Conservation (phyloP, 2,888 invertebrate species). For the Gonocerus acuteangulatus region DNA sequence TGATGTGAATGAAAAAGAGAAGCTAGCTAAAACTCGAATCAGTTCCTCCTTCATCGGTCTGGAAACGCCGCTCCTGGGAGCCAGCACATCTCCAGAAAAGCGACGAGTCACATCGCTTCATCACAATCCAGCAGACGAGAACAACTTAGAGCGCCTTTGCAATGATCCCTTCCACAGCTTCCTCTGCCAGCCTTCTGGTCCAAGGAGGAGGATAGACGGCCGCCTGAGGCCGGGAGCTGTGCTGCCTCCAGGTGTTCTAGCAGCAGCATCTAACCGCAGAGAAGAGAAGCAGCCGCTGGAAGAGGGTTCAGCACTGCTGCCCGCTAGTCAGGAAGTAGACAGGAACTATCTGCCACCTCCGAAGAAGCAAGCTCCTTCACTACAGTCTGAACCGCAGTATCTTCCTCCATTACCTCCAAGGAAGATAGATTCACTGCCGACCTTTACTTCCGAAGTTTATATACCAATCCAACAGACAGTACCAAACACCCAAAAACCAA, state of each 20-base stretch:
- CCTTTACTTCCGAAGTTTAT: background rate
- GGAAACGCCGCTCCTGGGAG: constrained; percentile 17
- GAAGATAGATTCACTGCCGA: background rate
- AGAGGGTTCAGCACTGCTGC: background rate
- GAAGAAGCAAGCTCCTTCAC: background rate
- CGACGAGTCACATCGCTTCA: background rate
- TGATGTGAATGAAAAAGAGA: constrained; percentile 29
- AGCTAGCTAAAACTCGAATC: constrained; percentile 5
- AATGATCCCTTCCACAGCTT: constrained; percentile 35
- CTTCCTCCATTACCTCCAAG: background rate
- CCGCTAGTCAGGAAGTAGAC: background rate
- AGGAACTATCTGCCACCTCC: background rate
- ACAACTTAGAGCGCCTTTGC: constrained; percentile 31
- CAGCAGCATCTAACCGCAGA: constrained; percentile 22
- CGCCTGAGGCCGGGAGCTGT: constrained; percentile 27
- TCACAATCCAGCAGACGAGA: constrained; percentile 9
- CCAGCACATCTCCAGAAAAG: background rate
- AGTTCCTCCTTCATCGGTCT: constrained; percentile 22
- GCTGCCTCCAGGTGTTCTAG: constrained; percentile 25
- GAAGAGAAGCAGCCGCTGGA: constrained; percentile 12
- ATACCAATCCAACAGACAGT: background rate
- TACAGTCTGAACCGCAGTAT: background rate
- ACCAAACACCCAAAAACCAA: too few species aligned
- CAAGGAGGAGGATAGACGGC: constrained; percentile 30
- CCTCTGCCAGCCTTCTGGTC: constrained; percentile 30